Percentiles rank a stretch among this genome's conserved stretches.
phyloP scores from a whole-genome alignment of 2,113 vertebrate genomes.

The Morone saxatilis region DNA sequence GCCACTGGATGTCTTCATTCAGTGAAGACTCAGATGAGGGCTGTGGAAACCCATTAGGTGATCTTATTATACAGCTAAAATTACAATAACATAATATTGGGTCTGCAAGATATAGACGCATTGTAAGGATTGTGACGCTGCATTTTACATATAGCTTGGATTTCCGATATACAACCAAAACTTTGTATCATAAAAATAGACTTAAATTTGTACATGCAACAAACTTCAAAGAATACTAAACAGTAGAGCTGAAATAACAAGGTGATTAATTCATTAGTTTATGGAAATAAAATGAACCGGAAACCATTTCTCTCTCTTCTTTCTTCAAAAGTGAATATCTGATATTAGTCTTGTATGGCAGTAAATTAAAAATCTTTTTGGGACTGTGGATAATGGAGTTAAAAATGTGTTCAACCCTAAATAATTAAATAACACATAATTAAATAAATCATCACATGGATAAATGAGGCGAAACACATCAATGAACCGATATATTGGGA shows the following conservation, averaged over 20 bases:
- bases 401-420: not conserved
- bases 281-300: no score
- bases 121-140: not conserved
- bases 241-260: not conserved
- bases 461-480: not conserved
- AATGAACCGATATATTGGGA: not conserved
- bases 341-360: no score
- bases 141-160: not conserved
- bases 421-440: not conserved
- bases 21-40: slow-evolving; percentile 52
- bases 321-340: no score
- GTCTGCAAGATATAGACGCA: not conserved
- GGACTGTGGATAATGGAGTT: not conserved
- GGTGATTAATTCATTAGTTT: not conserved
- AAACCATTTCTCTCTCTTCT: no score
- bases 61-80: slow-evolving; percentile 48
- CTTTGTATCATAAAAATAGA: not conserved
- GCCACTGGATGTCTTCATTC: slow-evolving; percentile 61
- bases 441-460: not conserved
- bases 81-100: slow-evolving; percentile 35
- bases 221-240: not conserved
- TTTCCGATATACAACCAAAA: not conserved
- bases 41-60: slow-evolving; percentile 52
- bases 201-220: not conserved
- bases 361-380: not conserved